A percentile compares a stretch with the other conserved stretches of the same genome.
phyloP scores from a whole-genome alignment of 53 echinoderm and acorn worm genomes.

The Actinopyga echinites region DNA sequence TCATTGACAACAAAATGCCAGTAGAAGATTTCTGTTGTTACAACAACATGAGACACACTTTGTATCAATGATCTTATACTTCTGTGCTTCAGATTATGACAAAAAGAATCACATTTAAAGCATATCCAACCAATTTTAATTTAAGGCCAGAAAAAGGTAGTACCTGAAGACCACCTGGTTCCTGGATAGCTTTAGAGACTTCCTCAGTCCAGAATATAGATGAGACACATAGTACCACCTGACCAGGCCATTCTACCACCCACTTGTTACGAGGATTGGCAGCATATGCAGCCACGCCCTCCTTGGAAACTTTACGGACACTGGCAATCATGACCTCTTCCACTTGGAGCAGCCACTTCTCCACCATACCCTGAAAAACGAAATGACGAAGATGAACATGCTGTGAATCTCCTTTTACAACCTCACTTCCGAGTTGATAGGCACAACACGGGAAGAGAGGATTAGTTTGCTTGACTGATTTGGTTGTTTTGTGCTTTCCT shows the following conservation, averaged over 20 bases:
- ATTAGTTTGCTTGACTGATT: too few relatives aligned
- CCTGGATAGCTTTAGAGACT: constrained; percentile 93
- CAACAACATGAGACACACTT: too few relatives aligned
- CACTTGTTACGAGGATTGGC: constrained; percentile 82
- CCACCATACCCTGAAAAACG: constrained; percentile 89
- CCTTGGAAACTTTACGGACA: constrained; percentile 82
- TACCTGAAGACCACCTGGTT: constrained; percentile 90
- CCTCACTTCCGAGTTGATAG: too few relatives aligned
- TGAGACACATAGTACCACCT: constrained; percentile 85
- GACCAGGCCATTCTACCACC: constrained; percentile 98
- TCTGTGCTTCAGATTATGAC: too few relatives aligned
- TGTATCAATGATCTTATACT: too few relatives aligned
- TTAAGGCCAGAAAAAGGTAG: background rate
- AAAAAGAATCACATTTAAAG: too few relatives aligned
- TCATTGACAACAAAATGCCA: too few relatives aligned
- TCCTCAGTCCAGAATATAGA: constrained; percentile 90
- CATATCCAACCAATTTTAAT: background rate
- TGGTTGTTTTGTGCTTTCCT: background rate
- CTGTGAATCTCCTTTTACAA: too few relatives aligned
- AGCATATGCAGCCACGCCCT: constrained; percentile 75
- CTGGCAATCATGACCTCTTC: constrained; percentile 93
- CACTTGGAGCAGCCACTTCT: constrained; percentile 97
- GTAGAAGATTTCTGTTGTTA: too few relatives aligned
- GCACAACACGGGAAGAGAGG: too few relatives aligned
- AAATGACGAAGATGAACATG: background rate